phyloP scores from a whole-genome alignment of 1,140 invertebrate species.

The Drosophila punjabiensis region DNA sequence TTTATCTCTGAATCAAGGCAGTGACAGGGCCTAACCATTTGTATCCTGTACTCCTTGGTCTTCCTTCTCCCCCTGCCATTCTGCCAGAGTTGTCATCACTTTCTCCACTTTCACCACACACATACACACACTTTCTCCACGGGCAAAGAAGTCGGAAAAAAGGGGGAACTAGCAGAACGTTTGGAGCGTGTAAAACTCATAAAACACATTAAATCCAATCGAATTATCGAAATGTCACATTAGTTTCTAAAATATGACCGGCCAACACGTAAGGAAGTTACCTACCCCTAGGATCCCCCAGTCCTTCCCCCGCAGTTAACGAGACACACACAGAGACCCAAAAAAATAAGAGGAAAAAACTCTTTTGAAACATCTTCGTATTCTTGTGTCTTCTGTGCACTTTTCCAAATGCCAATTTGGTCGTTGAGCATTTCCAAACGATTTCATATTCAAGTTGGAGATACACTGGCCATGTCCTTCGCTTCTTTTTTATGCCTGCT shows the following conservation, averaged over 20 bases:
- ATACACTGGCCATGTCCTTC: slow-evolving; percentile 18
- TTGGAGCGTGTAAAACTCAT: slow-evolving; percentile 80
- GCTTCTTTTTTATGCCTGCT: slow-evolving; percentile 61
- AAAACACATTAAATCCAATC: slow-evolving; percentile 85
- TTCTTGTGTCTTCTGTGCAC: slow-evolving; percentile 53
- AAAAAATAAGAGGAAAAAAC: slow-evolving; percentile 42
- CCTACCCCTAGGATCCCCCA: background rate
- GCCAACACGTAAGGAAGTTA: slow-evolving; percentile 69
- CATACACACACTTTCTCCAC: slow-evolving; percentile 1
- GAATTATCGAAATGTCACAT: slow-evolving; percentile 85
- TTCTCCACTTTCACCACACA: slow-evolving; percentile 11
- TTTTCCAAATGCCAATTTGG: slow-evolving; percentile 59
- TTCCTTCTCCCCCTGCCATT: background rate
- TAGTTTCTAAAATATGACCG: slow-evolving; percentile 85
- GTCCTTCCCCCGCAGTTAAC: slow-evolving; percentile 39
- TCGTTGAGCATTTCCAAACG: slow-evolving; percentile 59
- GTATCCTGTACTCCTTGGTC: background rate
- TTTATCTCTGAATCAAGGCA: slow-evolving; percentile 51
- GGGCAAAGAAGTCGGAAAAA: background rate
- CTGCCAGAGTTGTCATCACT: slow-evolving; percentile 57
- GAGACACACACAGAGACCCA: slow-evolving; percentile 56
- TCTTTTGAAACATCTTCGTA: slow-evolving; percentile 65
- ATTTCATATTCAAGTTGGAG: slow-evolving; percentile 77
- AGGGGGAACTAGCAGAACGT: slow-evolving; percentile 30
- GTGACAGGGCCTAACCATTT: slow-evolving; percentile 52